Evolutionary conservation across 2,113 vertebrate genomes (phyloP).

Genomic region (Uria aalge): DNA sequence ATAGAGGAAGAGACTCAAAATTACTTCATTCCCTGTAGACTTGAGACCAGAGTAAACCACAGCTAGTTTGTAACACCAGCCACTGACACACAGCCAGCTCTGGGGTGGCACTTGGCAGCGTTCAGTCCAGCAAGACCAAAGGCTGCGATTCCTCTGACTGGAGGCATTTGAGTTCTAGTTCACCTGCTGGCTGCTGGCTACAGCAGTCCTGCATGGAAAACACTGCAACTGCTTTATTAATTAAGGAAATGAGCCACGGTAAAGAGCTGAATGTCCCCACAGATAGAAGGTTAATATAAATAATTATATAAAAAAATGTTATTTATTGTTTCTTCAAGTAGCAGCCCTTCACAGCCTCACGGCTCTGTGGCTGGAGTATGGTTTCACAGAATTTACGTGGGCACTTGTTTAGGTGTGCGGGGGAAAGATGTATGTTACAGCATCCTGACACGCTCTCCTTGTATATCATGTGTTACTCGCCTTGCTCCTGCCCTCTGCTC

Average conservation of each 20-base stretch:
- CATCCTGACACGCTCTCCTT: constrained; percentile 25
- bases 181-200: neutral
- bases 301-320: neutral
- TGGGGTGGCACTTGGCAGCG: neutral
- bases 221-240: neutral
- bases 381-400: constrained; percentile 41
- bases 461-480: constrained; percentile 35
- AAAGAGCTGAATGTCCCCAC: neutral
- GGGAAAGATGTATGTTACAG: constrained; percentile 15
- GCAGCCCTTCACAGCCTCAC: neutral
- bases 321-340: constrained; percentile 46
- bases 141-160: neutral
- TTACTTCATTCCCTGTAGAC: neutral
- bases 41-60: neutral
- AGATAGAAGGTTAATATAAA: neutral
- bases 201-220: neutral
- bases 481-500: constrained; percentile 37
- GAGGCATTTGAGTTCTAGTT: neutral
- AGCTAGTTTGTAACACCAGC: neutral
- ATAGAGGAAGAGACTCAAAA: neutral
- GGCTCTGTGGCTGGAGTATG: constrained; percentile 12
- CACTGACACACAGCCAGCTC: neutral
- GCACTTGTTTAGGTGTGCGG: constrained; percentile 44
- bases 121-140: neutral
- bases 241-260: neutral